Conservation (phyloP, 1,140 invertebrate species). For the Drosophila kikkawai region DNA sequence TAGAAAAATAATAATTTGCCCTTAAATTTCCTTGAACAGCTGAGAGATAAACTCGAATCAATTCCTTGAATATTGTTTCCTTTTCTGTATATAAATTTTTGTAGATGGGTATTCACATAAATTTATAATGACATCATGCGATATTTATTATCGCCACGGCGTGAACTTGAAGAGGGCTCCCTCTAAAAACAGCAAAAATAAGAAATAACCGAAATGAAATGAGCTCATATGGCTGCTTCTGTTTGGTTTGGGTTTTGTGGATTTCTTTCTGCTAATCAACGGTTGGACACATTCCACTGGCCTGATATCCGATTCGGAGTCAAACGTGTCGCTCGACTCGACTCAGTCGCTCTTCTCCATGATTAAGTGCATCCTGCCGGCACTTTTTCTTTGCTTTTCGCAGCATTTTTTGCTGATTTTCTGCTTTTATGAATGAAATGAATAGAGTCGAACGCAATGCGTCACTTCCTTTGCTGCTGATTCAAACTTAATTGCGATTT, state of each 20-base stretch:
- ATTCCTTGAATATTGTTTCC: neutral
- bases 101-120: constrained; percentile 41
- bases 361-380: constrained; percentile 50
- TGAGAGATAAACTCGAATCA: neutral
- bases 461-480: constrained; percentile 35
- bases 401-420: neutral
- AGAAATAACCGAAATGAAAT: constrained; percentile 22
- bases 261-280: constrained; percentile 28
- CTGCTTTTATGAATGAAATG: constrained; percentile 26
- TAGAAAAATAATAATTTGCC: too few relatives aligned
- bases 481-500: constrained; percentile 26
- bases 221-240: constrained; percentile 25
- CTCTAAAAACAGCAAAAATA: constrained; percentile 9
- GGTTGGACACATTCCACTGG: constrained; percentile 43
- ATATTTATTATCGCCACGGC: constrained; percentile 74
- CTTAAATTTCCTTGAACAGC: neutral
- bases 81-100: neutral
- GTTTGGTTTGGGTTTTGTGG: constrained; percentile 7
- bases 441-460: constrained; percentile 13
- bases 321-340: constrained; percentile 6
- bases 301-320: constrained; percentile 21
- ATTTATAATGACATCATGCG: constrained; percentile 70
- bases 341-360: constrained; percentile 2
- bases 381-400: neutral
- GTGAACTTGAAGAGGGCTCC: constrained; percentile 65